Conservation (phyloP, 2,888 invertebrate genomes). For the Spodoptera exigua region DNA sequence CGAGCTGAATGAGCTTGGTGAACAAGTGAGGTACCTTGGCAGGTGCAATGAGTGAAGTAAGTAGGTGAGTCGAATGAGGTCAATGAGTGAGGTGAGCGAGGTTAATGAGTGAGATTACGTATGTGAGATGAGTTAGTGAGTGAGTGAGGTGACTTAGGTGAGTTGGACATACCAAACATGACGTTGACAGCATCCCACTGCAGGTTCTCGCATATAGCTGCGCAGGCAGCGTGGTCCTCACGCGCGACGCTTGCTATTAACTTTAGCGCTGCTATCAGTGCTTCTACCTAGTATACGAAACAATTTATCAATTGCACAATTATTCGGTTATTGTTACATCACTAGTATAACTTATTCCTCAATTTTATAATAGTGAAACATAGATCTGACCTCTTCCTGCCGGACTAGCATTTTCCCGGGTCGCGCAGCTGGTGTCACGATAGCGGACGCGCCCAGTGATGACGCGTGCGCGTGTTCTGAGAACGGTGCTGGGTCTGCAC, state of each 20-base stretch:
- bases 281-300: constrained; percentile 90
- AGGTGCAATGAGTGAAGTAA: too few species aligned
- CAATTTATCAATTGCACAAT: too few species aligned
- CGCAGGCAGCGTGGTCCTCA: constrained; percentile 94
- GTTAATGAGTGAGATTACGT: too few species aligned
- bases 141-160: too few species aligned
- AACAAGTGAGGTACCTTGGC: too few species aligned
- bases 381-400: constrained; percentile 75
- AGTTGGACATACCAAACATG: constrained; percentile 88
- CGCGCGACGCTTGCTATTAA: constrained; percentile 94
- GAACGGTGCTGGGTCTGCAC: constrained; percentile 91
- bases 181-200: constrained; percentile 95
- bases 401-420: constrained; percentile 80
- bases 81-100: too few species aligned
- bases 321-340: too few species aligned
- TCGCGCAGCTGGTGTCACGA: constrained; percentile 74
- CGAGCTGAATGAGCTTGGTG: too few species aligned
- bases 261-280: constrained; percentile 94
- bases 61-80: too few species aligned
- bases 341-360: background rate
- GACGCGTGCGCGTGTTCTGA: constrained; percentile 85
- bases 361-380: too few species aligned
- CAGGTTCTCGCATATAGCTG: constrained; percentile 95
- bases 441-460: constrained; percentile 83
- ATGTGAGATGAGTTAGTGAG: too few species aligned